These are phyloP conservation scores for Anadara kagoshimensis DNA, from an alignment of 1,140 invertebrate species.

Conservation along the genomic window DNA sequence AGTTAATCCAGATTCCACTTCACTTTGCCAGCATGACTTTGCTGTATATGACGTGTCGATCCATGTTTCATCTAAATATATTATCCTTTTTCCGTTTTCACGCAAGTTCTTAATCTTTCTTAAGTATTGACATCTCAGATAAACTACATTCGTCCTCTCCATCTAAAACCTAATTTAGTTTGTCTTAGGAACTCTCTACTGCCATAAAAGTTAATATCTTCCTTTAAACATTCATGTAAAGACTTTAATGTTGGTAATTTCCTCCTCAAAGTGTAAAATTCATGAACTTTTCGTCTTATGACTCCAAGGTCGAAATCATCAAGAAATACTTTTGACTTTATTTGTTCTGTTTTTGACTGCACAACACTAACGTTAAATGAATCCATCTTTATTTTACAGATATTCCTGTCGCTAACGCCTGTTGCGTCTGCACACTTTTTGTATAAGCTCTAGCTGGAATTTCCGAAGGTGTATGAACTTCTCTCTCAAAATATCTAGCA, in stretches of 20 bases:
- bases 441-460: not conserved
- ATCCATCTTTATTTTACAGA: not conserved
- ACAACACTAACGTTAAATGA: not conserved
- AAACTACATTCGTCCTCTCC: not conserved
- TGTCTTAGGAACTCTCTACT: not conserved
- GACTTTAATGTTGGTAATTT: not conserved
- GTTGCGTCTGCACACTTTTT: not conserved
- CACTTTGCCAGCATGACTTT: not conserved
- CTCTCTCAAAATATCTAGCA: no score
- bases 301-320: not conserved
- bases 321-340: no score
- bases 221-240: not conserved
- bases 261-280: not conserved
- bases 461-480: no score
- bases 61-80: conserved; percentile 9
- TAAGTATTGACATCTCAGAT: not conserved
- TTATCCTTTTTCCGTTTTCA: not conserved
- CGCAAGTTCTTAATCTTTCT: not conserved
- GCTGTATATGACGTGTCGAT: not conserved
- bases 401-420: not conserved
- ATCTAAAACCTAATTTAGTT: not conserved
- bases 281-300: not conserved
- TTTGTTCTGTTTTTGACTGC: not conserved
- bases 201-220: conserved; percentile 1
- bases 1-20: not conserved